Conservation (phyloP, 2,888 invertebrate species). For the Bombyx huttoni region DNA sequence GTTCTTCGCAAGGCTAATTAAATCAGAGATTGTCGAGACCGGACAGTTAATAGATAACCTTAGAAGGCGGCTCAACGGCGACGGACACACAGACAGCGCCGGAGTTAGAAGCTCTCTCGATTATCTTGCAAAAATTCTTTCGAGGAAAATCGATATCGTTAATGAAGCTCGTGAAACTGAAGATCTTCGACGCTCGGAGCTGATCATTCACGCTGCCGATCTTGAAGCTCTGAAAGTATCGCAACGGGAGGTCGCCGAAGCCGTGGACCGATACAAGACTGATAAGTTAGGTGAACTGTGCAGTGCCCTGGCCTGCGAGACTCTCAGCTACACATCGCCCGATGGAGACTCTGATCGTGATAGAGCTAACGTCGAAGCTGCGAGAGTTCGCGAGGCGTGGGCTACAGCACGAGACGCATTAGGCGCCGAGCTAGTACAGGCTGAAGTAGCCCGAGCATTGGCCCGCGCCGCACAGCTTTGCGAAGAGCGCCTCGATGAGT, state of each 20-base stretch:
- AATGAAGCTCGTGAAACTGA: conserved; percentile 30
- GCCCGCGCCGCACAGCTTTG: conserved; percentile 79
- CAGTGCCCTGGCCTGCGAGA: conserved; percentile 78
- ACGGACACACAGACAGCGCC: conserved; percentile 41
- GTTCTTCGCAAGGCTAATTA: conserved; percentile 74
- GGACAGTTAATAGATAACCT: conserved; percentile 82
- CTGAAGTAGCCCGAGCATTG: conserved; percentile 82
- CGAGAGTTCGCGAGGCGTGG: conserved; percentile 82
- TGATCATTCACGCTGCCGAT: conserved; percentile 56
- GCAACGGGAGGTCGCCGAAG: conserved; percentile 75
- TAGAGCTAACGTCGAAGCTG: conserved; percentile 69
- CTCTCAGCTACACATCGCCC: conserved; percentile 72
- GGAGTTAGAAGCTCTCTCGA: conserved; percentile 70
- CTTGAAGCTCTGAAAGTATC: conserved; percentile 64
- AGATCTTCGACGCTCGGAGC: conserved; percentile 36
- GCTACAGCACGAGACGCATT: conserved; percentile 82
- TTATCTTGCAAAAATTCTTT: conserved; percentile 82
- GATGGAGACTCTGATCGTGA: conserved; percentile 55
- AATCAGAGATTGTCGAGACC: conserved; percentile 82
- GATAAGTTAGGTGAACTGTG: conserved; percentile 80
- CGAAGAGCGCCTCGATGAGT: conserved; percentile 72
- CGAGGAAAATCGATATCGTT: conserved; percentile 76
- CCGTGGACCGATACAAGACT: conserved; percentile 76
- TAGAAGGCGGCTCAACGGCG: conserved; percentile 76
- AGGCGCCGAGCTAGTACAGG: conserved; percentile 81